These are phyloP conservation scores for Ormyrus thymus DNA, from an alignment of 2,888 invertebrate genomes.

Conservation along the genomic window DNA sequence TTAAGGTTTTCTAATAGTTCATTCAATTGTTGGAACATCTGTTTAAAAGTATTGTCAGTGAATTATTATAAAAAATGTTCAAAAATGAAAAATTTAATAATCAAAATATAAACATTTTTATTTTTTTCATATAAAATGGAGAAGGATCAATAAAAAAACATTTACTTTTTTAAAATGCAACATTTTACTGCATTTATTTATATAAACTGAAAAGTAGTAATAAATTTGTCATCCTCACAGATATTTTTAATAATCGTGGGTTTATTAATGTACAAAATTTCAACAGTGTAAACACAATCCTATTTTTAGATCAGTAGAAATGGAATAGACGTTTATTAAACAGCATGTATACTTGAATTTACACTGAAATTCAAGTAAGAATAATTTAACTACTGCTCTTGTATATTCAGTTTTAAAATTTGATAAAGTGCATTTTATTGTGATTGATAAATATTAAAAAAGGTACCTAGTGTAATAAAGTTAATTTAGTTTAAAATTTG, in stretches of 20 bases:
- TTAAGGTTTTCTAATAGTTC: conserved; percentile 20
- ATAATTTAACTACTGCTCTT: conserved; percentile 19
- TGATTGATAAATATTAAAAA: no score
- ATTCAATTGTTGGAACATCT: conserved; percentile 14
- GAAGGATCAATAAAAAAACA: conserved; percentile 44
- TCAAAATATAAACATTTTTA: neutral
- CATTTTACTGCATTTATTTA: conserved; percentile 46
- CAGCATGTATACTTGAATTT: neutral
- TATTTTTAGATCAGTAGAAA: conserved; percentile 40
- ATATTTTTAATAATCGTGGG: conserved; percentile 26
- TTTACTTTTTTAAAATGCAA: conserved; percentile 30
- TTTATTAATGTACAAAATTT: conserved; percentile 45
- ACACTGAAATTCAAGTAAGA: neutral
- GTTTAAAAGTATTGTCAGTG: conserved; percentile 17
- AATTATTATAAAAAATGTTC: neutral
- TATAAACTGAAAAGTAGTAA: conserved; percentile 50
- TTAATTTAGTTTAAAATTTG: no score
- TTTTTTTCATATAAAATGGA: neutral
- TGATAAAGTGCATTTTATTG: neutral
- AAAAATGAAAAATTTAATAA: conserved; percentile 10
- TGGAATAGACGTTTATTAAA: conserved; percentile 44
- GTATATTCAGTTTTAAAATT: conserved; percentile 11
- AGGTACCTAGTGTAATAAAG: no score
- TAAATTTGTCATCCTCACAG: conserved; percentile 36
- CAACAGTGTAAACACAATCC: conserved; percentile 37